Evolutionary conservation across 2,888 invertebrate genomes (phyloP).

Genomic region (Pinctada fucata): DNA sequence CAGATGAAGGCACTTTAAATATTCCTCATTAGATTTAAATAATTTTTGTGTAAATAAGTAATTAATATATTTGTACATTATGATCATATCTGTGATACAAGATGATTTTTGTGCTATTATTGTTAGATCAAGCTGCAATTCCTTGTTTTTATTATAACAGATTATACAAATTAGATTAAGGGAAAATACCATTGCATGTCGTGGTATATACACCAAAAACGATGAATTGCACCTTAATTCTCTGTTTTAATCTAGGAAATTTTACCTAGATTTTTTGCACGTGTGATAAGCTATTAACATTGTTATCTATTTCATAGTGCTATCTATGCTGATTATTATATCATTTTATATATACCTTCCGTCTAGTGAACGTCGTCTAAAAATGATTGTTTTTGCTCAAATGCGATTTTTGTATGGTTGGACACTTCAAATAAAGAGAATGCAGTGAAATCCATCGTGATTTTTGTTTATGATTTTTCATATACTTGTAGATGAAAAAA

Average conservation of each 20-base stretch:
- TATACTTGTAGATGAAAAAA: no score
- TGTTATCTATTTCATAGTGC: constrained; percentile 11
- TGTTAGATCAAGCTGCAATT: constrained; percentile 1
- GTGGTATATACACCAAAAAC: background rate
- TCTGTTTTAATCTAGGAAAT: background rate
- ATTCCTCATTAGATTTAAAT: no score
- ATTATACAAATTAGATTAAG: no score
- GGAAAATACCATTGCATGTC: background rate
- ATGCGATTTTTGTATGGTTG: constrained; percentile 39
- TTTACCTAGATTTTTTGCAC: background rate
- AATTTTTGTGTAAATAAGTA: no score
- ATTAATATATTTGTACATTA: background rate
- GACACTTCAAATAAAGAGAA: constrained; percentile 45
- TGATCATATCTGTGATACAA: constrained; percentile 1
- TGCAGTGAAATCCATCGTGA: constrained; percentile 25
- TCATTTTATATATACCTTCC: background rate
- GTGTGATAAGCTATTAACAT: constrained; percentile 33
- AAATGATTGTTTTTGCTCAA: constrained; percentile 38
- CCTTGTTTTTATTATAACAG: background rate
- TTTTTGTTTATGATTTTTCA: no score
- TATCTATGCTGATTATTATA: background rate
- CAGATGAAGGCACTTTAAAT: no score
- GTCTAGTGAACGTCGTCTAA: constrained; percentile 16
- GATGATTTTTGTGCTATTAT: background rate
- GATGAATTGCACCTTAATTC: background rate